These are phyloP conservation scores for Papilio machaon DNA, from an alignment of 1,140 invertebrate species.

Conservation along the genomic window DNA sequence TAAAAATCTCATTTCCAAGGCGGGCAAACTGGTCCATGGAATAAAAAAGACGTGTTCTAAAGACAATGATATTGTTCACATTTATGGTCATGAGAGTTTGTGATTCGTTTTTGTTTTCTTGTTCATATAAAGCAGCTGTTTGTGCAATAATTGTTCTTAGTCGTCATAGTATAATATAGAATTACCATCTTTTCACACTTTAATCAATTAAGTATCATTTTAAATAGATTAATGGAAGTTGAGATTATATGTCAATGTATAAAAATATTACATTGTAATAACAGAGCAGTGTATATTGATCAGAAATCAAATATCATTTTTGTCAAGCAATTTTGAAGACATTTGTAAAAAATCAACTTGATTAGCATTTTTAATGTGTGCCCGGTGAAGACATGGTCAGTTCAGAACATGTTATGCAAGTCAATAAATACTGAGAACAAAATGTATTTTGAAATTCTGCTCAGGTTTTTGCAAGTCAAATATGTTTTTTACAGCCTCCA, in stretches of 20 bases:
- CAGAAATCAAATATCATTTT: not conserved
- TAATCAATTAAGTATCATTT: no score
- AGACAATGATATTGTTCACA: conserved; percentile 4
- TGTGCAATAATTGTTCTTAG: not conserved
- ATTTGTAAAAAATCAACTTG: not conserved
- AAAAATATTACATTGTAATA: not conserved
- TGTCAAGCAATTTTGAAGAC: not conserved
- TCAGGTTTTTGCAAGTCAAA: conserved; percentile 26
- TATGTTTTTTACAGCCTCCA: conserved; percentile 10
- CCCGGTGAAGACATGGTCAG: not conserved
- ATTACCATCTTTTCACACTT: no score
- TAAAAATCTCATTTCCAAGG: conserved; percentile 11
- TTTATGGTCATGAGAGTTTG: not conserved
- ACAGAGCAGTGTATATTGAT: not conserved
- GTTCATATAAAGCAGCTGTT: not conserved
- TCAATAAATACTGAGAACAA: conserved; percentile 11
- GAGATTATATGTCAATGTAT: no score
- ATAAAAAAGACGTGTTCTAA: not conserved
- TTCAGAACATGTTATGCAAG: not conserved
- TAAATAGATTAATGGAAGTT: not conserved
- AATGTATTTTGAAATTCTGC: not conserved
- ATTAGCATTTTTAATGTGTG: not conserved
- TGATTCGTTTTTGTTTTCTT: not conserved
- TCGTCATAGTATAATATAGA: not conserved
- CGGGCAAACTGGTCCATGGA: not conserved